A percentile compares a stretch with the other conserved stretches of the same genome.
Evolutionary conservation across 2,113 vertebrate genomes (phyloP).

Genomic region (Epinephelus lanceolatus): DNA sequence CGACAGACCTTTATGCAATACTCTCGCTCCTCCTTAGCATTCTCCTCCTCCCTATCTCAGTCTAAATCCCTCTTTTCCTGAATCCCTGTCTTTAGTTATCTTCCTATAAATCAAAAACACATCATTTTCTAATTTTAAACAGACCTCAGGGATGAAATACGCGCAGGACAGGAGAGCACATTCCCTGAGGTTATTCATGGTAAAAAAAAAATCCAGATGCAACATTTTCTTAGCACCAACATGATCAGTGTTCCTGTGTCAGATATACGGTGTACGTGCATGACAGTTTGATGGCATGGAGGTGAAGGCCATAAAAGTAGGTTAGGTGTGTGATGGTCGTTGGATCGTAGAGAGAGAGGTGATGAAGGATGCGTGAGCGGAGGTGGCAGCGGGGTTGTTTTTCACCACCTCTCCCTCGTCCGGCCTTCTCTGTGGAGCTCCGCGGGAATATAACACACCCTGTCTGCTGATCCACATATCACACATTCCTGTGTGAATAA

Average conservation of each 20-base stretch:
- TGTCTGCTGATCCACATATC: constrained; percentile 81
- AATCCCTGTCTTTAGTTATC: constrained; percentile 37
- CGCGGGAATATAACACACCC: constrained; percentile 69
- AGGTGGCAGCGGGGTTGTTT: constrained; percentile 65
- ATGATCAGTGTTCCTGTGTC: constrained; percentile 6
- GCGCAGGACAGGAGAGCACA: not conserved
- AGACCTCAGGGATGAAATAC: not conserved
- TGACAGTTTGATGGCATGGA: not conserved
- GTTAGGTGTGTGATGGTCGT: constrained; percentile 10
- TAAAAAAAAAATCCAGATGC: constrained; percentile 15
- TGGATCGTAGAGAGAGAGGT: constrained; percentile 24
- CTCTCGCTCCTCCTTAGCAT: constrained; percentile 19
- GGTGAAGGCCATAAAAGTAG: constrained; percentile 34
- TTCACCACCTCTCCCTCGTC: constrained; percentile 57
- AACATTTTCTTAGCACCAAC: not conserved
- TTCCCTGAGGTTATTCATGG: not conserved
- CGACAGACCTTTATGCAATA: constrained; percentile 41
- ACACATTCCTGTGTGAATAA: constrained; percentile 79
- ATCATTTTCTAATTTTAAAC: constrained; percentile 37
- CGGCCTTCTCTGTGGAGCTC: constrained; percentile 71
- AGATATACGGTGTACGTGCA: not conserved
- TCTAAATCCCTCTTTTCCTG: constrained; percentile 40
- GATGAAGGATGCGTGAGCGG: constrained; percentile 59
- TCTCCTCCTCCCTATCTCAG: constrained; percentile 16
- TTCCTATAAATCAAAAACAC: constrained; percentile 39